A percentile compares a stretch with the other conserved stretches of the same genome.
phyloP scores from a whole-genome alignment of 2,797 vertebrate genomes.

The Falco concolor region DNA sequence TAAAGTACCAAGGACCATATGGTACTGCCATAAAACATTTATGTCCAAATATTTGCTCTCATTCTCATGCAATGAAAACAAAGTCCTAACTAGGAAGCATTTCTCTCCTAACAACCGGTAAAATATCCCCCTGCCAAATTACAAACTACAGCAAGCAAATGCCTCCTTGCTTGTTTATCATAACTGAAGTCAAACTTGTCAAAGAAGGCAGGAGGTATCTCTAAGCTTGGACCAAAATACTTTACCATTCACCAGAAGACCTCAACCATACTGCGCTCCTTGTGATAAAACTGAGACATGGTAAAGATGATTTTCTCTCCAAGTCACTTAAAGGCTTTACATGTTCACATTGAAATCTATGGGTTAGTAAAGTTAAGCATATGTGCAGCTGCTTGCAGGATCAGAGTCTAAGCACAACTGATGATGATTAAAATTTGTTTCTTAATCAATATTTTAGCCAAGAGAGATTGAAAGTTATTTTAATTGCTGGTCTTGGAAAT shows the following conservation, averaged over 20 bases:
- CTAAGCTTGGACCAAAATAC: background rate
- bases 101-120: constrained; percentile 19
- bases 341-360: background rate
- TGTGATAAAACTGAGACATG: background rate
- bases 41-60: constrained; percentile 60
- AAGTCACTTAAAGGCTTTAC: background rate
- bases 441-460: constrained; percentile 19
- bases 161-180: background rate
- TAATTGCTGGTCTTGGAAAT: constrained; percentile 21
- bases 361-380: background rate
- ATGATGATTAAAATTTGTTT: background rate
- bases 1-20: constrained; percentile 50
- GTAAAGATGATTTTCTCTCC: background rate
- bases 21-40: constrained; percentile 60
- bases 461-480: constrained; percentile 17
- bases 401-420: background rate
- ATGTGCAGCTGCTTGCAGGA: background rate
- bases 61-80: constrained; percentile 53
- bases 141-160: background rate
- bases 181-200: background rate
- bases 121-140: constrained; percentile 25
- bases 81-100: constrained; percentile 39
- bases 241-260: background rate
- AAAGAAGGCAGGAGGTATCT: background rate
- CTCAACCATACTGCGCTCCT: background rate